phyloP scores from a whole-genome alignment of 2,888 invertebrate species.

The Lagria hirta region DNA sequence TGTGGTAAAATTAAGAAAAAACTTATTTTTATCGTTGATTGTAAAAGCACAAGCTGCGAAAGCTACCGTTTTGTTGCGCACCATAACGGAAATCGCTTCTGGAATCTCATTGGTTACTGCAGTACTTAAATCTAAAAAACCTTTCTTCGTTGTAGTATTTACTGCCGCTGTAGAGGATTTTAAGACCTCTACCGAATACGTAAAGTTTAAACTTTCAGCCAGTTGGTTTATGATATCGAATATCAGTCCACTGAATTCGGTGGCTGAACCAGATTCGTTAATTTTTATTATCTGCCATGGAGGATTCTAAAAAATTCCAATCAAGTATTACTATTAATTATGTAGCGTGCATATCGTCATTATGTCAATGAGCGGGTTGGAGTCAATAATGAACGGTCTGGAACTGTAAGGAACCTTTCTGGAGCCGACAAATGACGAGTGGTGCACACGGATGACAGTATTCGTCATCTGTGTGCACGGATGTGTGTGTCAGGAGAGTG shows the following conservation, averaged over 20 bases:
- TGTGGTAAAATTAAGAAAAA: slow-evolving; percentile 72
- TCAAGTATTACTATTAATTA: background rate
- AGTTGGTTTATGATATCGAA: slow-evolving; percentile 80
- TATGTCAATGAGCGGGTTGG: too few species aligned
- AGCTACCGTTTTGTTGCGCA: slow-evolving; percentile 57
- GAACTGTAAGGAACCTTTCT: too few species aligned
- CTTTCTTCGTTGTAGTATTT: slow-evolving; percentile 24
- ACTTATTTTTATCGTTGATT: slow-evolving; percentile 56
- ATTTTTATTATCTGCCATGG: slow-evolving; percentile 79
- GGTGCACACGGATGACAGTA: too few species aligned
- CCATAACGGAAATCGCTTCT: slow-evolving; percentile 55
- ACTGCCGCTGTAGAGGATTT: slow-evolving; percentile 23
- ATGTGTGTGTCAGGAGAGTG: too few species aligned
- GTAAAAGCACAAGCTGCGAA: slow-evolving; percentile 65
- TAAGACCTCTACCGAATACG: slow-evolving; percentile 57
- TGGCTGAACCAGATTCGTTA: slow-evolving; percentile 61
- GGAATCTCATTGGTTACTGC: slow-evolving; percentile 45
- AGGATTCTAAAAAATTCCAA: slow-evolving; percentile 65
- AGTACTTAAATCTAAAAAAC: slow-evolving; percentile 38
- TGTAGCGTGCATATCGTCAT: too few species aligned
- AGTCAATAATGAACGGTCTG: too few species aligned
- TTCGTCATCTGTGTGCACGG: too few species aligned
- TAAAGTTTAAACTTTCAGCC: slow-evolving; percentile 77
- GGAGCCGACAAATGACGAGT: too few species aligned
- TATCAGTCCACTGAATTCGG: slow-evolving; percentile 68